Evolutionary conservation across 2,113 vertebrate genomes (phyloP), one percentile per base, ranked within the genome.

Genomic region (Nannobrachium achirus): DNA sequence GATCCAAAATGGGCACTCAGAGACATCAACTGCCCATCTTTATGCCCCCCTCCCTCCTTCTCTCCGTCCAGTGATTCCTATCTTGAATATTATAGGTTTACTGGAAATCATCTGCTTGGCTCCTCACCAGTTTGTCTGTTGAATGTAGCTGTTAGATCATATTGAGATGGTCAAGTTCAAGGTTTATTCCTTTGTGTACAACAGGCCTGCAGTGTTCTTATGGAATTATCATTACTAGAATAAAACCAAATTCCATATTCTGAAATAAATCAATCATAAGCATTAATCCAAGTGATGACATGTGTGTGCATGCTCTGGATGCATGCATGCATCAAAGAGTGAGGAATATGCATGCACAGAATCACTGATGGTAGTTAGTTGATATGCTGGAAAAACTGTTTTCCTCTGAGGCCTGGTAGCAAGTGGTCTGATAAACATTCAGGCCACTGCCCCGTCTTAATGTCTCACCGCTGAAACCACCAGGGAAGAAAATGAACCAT

Each of bases 1-100:
- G 58, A 44, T 88, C 88, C 88, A 90, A 78, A n/a, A 72, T 51
- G 25, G 39, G 59, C 77, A 87, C 71, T 86, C 40, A 52, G 72
- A 79, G 69, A 58, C 63, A 74, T 20, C 51, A 57, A 62, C 61
- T 3, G 18, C 40, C 44, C 69, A 80, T 66, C 78, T 62, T 42
- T 48, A 40, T 57, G 62, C 65, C 19, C 60, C 20, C 20, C 42
- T 46, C 20, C 8, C 45, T 44, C 75, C 57, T 40, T 25, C 20
- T 8, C 33, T 41, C 52, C 70, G 19, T 53, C 53, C 33, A 75
- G 49, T 61, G 63, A 76, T 63, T 33, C 25, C 25, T 33, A 33
- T 33, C 3, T 33, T 33, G 25, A 57, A 49, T n/a, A 57, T 77
- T 61, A 64, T 20, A 55, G 1, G 50, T 81, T 90, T 88, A 84